Evolutionary conservation across 2,888 invertebrate genomes (phyloP).

Genomic region (Coleophora deauratella): DNA sequence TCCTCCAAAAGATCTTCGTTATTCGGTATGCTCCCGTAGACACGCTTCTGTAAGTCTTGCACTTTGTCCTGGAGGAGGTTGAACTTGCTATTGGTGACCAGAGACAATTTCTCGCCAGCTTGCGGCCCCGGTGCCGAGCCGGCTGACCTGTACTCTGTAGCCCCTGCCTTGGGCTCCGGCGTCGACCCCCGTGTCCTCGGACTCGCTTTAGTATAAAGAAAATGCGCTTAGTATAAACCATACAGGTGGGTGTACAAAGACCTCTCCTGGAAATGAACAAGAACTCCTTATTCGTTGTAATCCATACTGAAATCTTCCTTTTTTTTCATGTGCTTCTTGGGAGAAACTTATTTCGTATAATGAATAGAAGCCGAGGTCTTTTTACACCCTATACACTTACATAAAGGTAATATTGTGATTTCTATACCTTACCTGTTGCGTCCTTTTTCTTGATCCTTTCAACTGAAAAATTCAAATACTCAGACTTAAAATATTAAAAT

Average conservation of each 20-base stretch:
- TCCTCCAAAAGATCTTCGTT: conserved; percentile 55
- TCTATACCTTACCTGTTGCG: conserved; percentile 22
- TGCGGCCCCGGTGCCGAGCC: neutral
- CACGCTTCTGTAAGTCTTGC: conserved; percentile 47
- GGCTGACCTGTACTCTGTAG: neutral
- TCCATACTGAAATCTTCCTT: too few relatives aligned
- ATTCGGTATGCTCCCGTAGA: conserved; percentile 56
- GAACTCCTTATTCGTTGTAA: too few relatives aligned
- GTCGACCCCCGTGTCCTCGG: neutral
- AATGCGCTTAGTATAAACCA: too few relatives aligned
- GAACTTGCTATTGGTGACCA: conserved; percentile 61
- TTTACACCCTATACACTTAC: too few relatives aligned
- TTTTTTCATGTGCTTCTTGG: too few relatives aligned
- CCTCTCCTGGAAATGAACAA: too few relatives aligned
- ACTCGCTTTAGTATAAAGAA: too few relatives aligned
- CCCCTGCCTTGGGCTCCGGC: neutral
- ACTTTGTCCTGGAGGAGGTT: conserved; percentile 49
- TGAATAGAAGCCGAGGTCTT: too few relatives aligned
- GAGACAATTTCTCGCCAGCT: conserved; percentile 30
- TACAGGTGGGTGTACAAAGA: too few relatives aligned
- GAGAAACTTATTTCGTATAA: too few relatives aligned
- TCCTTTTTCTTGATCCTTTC: conserved; percentile 37
- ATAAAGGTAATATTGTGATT: too few relatives aligned
- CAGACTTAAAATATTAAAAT: conserved; percentile 4
- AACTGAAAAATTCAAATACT: conserved; percentile 37